Evolutionary conservation across 1,140 invertebrate genomes (phyloP).

Genomic region (Eulimnadia texana): DNA sequence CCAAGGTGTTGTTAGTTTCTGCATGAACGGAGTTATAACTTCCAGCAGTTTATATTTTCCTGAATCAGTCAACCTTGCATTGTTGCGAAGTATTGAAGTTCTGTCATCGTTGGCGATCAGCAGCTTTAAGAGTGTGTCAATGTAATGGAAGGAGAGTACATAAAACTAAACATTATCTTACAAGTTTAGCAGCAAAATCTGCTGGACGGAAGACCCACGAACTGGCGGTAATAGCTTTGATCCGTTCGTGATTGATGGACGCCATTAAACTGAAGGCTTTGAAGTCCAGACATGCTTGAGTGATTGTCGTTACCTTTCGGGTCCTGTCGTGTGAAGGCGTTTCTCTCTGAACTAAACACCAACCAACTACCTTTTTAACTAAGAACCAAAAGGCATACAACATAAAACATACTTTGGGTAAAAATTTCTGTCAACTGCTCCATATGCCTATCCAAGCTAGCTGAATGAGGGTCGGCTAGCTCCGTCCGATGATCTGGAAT

Average conservation of each 20-base stretch:
- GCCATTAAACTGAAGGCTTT: conserved; percentile 1
- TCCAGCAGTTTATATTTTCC: background rate
- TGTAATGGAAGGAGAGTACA: background rate
- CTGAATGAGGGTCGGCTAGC: background rate
- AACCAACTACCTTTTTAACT: background rate
- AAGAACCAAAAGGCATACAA: background rate
- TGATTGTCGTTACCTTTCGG: background rate
- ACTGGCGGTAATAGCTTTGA: background rate
- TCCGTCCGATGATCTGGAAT: background rate
- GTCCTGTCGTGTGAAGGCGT: background rate
- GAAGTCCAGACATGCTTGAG: conserved; percentile 7
- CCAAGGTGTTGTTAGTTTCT: background rate
- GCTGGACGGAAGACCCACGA: background rate
- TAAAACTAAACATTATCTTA: background rate
- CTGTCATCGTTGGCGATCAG: too few species aligned
- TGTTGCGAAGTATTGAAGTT: background rate
- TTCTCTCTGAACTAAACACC: background rate
- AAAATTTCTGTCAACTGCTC: background rate
- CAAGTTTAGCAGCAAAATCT: conserved; percentile 1
- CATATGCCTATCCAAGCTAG: background rate
- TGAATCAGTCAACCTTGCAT: background rate
- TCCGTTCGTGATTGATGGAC: conserved; percentile 4
- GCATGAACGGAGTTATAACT: background rate
- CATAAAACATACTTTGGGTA: background rate
- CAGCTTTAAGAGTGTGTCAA: background rate